phyloP scores from a whole-genome alignment of 2,888 invertebrate genomes.

The Plusia festucae region DNA sequence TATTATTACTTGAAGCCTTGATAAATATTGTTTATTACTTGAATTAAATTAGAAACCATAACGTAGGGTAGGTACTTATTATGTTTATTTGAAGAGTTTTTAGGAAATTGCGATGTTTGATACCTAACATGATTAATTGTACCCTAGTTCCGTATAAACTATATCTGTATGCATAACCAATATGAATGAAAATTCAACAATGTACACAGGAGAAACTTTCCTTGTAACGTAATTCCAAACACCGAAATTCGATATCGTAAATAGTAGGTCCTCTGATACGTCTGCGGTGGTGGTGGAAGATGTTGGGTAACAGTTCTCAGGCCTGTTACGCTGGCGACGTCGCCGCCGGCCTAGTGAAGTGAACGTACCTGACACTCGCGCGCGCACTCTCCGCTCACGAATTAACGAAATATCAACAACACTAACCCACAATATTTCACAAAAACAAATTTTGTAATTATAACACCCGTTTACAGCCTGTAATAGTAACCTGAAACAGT shows the following conservation, averaged over 20 bases:
- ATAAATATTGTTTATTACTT: too few relatives aligned
- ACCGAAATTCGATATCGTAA: conserved; percentile 34
- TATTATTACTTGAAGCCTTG: too few relatives aligned
- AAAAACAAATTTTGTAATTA: conserved; percentile 26
- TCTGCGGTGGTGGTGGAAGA: conserved; percentile 43
- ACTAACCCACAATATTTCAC: conserved; percentile 24
- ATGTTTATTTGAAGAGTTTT: too few relatives aligned
- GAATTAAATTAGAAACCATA: too few relatives aligned
- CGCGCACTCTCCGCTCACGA: conserved; percentile 38
- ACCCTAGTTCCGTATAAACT: too few relatives aligned
- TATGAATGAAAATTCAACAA: not conserved
- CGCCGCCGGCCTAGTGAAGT: conserved; percentile 44
- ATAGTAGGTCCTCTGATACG: conserved; percentile 32
- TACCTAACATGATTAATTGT: too few relatives aligned
- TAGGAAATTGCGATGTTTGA: too few relatives aligned
- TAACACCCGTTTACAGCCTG: conserved; percentile 14
- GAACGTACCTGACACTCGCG: conserved; percentile 42
- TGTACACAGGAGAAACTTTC: not conserved
- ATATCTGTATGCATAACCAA: too few relatives aligned
- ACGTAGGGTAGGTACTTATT: too few relatives aligned
- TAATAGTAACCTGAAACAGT: conserved; percentile 12
- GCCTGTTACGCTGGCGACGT: conserved; percentile 36
- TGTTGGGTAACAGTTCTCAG: conserved; percentile 55
- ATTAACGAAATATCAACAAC: conserved; percentile 43
- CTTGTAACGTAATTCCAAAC: not conserved